Percentiles rank a stretch among this genome's conserved stretches.
Evolutionary conservation across 2,888 invertebrate genomes (phyloP).

Genomic region (Scaptomyza tumidula): DNA sequence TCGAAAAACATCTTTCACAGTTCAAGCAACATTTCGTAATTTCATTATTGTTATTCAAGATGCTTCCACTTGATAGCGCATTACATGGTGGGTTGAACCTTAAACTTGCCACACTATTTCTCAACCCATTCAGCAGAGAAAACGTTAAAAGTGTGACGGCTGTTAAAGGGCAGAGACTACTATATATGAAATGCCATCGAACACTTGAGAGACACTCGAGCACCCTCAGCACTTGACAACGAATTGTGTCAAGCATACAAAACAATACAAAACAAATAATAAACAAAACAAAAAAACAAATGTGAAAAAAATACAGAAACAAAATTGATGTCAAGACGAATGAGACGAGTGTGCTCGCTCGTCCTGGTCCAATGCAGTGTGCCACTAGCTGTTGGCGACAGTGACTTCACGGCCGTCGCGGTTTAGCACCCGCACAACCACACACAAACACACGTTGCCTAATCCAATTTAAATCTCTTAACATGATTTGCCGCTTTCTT

Average conservation of each 20-base stretch:
- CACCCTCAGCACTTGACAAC: conserved; percentile 52
- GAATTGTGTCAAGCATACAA: conserved; percentile 76
- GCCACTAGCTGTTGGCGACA: conserved; percentile 7
- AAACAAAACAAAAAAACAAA: conserved; percentile 32
- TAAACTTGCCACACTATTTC: conserved; percentile 3
- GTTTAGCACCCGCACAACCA: conserved; percentile 42
- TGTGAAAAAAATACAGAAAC: conserved; percentile 62
- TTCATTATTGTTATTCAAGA: conserved; percentile 4
- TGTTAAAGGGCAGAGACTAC: conserved; percentile 65
- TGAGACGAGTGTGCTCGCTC: conserved; percentile 31
- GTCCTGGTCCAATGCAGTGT: conserved; percentile 17
- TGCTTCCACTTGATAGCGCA: conserved; percentile 3
- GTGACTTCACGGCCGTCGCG: conserved; percentile 56
- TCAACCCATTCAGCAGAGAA: background rate
- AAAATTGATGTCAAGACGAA: conserved; percentile 76
- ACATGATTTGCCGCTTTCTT: conserved; percentile 81
- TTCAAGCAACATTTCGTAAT: conserved; percentile 2
- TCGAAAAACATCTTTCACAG: background rate
- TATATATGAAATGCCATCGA: conserved; percentile 70
- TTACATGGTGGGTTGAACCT: conserved; percentile 3
- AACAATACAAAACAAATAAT: conserved; percentile 42
- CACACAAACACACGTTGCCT: conserved; percentile 58
- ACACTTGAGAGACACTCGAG: conserved; percentile 60
- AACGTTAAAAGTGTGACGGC: conserved; percentile 26
- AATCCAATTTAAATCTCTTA: conserved; percentile 82